These are phyloP conservation scores for Phalacrocorax carbo DNA, from an alignment of 2,113 vertebrate genomes.

Conservation along the genomic window DNA sequence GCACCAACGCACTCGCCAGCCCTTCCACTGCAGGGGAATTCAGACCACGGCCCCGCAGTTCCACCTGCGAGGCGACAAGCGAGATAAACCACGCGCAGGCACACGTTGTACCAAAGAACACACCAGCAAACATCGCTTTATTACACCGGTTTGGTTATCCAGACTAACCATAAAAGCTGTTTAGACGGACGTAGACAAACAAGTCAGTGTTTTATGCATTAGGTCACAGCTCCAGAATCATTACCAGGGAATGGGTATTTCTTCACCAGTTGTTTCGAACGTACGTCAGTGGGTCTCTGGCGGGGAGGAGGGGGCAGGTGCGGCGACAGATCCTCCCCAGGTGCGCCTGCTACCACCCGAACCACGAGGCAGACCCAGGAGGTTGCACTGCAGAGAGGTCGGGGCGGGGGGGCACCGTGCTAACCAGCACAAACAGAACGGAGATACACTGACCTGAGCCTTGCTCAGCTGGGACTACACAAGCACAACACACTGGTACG, in stretches of 20 bases:
- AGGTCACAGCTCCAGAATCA: neutral
- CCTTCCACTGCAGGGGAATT: no score
- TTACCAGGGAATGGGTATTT: neutral
- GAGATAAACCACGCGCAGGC: neutral
- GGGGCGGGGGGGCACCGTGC: neutral
- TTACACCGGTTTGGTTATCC: neutral
- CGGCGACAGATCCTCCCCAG: neutral
- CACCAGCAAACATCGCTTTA: conserved; percentile 9
- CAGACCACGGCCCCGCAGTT: no score
- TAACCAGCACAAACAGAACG: neutral
- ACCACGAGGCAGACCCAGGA: neutral
- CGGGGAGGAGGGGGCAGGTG: neutral
- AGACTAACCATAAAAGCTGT: neutral
- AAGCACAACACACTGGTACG: neutral
- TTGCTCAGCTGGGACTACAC: neutral
- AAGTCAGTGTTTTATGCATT: fast-evolving
- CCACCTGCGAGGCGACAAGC: fast-evolving
- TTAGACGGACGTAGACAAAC: neutral
- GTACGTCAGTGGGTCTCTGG: neutral
- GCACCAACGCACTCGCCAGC: neutral
- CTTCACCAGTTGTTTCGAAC: neutral
- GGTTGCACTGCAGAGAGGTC: neutral
- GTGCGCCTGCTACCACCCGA: neutral
- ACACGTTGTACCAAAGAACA: neutral
- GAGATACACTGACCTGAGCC: neutral